Base-by-base conservation (phyloP, 2,888 invertebrate genomes). In the Sesia bembeciformis region DNA sequence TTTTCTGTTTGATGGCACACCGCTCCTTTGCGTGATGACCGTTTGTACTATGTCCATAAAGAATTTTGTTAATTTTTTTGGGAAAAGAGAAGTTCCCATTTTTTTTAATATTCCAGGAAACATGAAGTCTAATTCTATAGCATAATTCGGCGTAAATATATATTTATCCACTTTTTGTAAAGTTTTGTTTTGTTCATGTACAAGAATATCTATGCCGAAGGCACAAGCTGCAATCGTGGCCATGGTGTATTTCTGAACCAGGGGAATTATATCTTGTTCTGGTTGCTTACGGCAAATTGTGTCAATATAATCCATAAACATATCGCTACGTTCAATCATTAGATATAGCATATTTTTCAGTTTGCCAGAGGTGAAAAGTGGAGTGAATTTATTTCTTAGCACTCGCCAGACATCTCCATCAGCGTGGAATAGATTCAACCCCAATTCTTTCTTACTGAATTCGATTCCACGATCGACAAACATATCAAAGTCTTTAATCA, bases 41-140 rank as follows among this genome's bases (percentile, higher is more conserved):
- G 56, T 58, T 40, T 60, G 51, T 0, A 72, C 74, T 3, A 81
- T 61, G 38, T 62, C 55, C 6, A 57, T 49, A 40, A 80, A 81
- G 51, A 74, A 80, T 0, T 50, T 53, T 3, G 23, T 52, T 0
- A 76, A 57, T 3, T 49, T 46, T 3, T 7, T 5, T 0, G 78
- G 78, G 39, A 77, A 64, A 0, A 74, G 0, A 0, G 73, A 70
- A 3, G 55, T 5, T 46, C 71, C 71, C 0, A 78, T 40, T 52
- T 56, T 61, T 58, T 67, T 74, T 3, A 78, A 56, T n/a, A 77
- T 59, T 39, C 75, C 74, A 3, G 78, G 81, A 43, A 57, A 75
- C 68, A 79, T 64, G 67, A 77, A 68, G 41, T 56, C 5, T 57
- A 63, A 7, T 78, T 58, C 58, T 2, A 23, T 0, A 51, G 6